Evolutionary conservation across 2,888 invertebrate species (phyloP).

Genomic region (Caradrina clavipalpis): DNA sequence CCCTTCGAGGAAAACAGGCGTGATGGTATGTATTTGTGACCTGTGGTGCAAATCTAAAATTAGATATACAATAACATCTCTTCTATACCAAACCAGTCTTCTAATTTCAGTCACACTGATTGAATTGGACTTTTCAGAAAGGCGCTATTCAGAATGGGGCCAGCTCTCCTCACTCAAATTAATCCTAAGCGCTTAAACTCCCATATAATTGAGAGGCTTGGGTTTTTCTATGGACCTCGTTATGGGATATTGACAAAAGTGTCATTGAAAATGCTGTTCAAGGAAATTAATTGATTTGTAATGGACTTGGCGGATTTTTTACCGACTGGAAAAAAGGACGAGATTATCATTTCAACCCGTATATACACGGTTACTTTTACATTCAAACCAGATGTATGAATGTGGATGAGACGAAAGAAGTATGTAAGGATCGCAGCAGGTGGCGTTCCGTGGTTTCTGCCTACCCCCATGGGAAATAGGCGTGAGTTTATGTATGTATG

Average conservation of each 20-base stretch:
- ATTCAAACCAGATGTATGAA: too few species aligned
- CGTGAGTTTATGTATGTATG: too few species aligned
- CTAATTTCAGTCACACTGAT: constrained; percentile 5
- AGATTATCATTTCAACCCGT: not conserved
- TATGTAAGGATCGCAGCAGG: too few species aligned
- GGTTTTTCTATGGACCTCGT: constrained; percentile 36
- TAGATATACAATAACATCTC: not conserved
- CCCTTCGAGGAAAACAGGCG: too few species aligned
- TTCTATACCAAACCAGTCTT: not conserved
- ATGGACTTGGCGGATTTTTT: not conserved
- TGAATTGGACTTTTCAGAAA: constrained; percentile 19
- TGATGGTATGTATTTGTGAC: too few species aligned
- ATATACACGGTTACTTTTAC: too few species aligned
- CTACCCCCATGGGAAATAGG: too few species aligned
- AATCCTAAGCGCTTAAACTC: constrained; percentile 38
- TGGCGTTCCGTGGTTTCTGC: too few species aligned
- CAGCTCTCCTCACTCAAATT: constrained; percentile 10
- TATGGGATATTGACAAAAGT: constrained; percentile 9
- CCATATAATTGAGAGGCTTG: constrained; percentile 28
- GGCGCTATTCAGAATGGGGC: constrained; percentile 9
- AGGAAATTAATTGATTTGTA: constrained; percentile 27
- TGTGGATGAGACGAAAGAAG: too few species aligned
- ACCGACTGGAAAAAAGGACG: not conserved
- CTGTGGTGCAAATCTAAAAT: too few species aligned
- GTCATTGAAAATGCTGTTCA: constrained; percentile 23